Base-by-base conservation (phyloP, 2,888 invertebrate genomes). In the Leptopterna dolabrata region DNA sequence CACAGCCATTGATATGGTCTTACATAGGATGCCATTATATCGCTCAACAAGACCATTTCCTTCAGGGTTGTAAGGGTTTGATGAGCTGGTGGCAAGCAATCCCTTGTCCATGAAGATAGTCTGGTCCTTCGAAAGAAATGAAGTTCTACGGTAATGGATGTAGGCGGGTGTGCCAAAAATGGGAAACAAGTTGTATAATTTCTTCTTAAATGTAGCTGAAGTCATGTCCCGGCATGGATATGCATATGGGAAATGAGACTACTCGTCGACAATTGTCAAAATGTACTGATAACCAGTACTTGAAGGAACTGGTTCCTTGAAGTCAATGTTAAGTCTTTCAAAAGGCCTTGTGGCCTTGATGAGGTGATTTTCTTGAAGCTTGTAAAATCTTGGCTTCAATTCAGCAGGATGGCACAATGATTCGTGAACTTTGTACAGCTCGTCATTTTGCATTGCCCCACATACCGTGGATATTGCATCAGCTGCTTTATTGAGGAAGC, bases 51-150 rank as follows among this genome's bases (percentile, higher is more conserved):
- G n/a, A n/a, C n/a, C n/a, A n/a, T n/a, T n/a, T n/a, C n/a, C n/a
- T n/a, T n/a, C n/a, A n/a, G n/a, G n/a, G n/a, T n/a, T n/a, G n/a
- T n/a, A n/a, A n/a, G n/a, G n/a, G n/a, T n/a, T n/a, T n/a, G n/a
- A 78, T 51, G 82, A 30, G 83, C 90, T 89, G 2, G 89, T 88
- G n/a, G n/a, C n/a, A n/a, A 16, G 89, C 90, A n/a, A 89, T 81
- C 73, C 88, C 87, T 70, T 86, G 70, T 76, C 84, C 43, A 55
- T 87, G 86, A 16, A 89, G 80, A 41, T 84, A 89, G n/a, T n/a
- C n/a, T n/a, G n/a, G 41, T 43, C 88, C n/a, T 47, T 43, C 0
- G 86, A 88, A 9, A 87, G 45, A 55, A 87, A 88, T 14, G 82
- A 87, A 6, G 47, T 36, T 1, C 86, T 86, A 16, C 76, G 1